Evolutionary conservation across 1,140 invertebrate genomes (phyloP).

Genomic region (Lucilia cuprina): DNA sequence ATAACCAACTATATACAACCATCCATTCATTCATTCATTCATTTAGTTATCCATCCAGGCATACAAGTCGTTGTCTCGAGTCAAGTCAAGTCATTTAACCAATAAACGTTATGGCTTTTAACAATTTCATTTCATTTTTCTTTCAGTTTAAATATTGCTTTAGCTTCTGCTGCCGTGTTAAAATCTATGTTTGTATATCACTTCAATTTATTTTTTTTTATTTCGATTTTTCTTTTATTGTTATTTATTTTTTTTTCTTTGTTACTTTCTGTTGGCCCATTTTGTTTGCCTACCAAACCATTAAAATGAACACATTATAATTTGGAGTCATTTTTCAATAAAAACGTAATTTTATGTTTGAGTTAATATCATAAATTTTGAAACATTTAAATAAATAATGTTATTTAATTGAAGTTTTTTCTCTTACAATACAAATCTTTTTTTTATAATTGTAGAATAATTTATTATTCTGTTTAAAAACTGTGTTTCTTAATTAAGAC

Average conservation of each 20-base stretch:
- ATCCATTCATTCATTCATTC: no score
- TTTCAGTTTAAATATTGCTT: background rate
- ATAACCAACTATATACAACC: no score
- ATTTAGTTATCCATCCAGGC: background rate
- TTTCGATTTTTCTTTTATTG: background rate
- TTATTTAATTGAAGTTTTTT: background rate
- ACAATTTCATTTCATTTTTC: slow-evolving; percentile 9
- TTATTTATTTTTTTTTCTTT: background rate
- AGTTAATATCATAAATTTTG: background rate
- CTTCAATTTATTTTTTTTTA: background rate
- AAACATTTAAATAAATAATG: background rate
- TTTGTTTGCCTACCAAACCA: background rate
- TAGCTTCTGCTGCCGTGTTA: background rate
- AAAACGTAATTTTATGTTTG: background rate
- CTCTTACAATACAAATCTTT: no score
- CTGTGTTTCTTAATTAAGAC: no score
- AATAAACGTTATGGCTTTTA: background rate
- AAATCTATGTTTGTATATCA: background rate
- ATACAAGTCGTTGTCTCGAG: background rate
- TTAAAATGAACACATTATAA: slow-evolving; percentile 12
- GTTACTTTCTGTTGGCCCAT: background rate
- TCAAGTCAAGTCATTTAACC: slow-evolving; percentile 6
- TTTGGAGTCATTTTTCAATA: slow-evolving; percentile 1
- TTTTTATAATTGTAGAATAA: no score
- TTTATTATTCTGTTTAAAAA: no score